These are phyloP conservation scores for Brachionus sp. DNA, from an alignment of 1,140 invertebrate species.

Conservation along the genomic window DNA sequence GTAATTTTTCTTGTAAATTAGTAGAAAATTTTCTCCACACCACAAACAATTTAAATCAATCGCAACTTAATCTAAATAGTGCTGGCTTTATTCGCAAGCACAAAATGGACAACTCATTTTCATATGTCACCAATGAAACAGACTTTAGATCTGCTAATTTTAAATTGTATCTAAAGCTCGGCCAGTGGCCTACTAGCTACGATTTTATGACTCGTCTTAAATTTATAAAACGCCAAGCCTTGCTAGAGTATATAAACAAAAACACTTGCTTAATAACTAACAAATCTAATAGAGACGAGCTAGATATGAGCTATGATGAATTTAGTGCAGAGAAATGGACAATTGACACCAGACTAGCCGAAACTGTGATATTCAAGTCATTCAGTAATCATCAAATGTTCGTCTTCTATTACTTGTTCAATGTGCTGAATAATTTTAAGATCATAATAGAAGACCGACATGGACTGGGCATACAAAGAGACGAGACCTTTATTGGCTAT, in stretches of 20 bases:
- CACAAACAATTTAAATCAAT: not conserved
- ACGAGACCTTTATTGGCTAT: not conserved
- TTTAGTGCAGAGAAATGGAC: not conserved
- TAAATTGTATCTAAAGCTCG: not conserved
- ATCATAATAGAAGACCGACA: not conserved
- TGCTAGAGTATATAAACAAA: not conserved
- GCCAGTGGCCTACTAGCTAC: not conserved
- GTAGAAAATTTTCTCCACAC: constrained; percentile 4
- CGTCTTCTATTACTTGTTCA: not conserved
- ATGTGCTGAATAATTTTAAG: not conserved
- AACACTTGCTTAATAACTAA: not conserved
- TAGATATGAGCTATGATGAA: not conserved
- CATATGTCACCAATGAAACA: not conserved
- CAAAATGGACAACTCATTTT: constrained; percentile 23
- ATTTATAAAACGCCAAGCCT: not conserved
- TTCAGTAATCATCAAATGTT: not conserved
- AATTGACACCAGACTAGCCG: constrained; percentile 27
- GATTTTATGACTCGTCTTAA: not conserved
- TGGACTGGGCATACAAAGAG: not conserved
- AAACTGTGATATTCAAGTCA: constrained; percentile 25
- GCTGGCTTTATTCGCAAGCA: constrained; percentile 31
- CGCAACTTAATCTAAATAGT: not conserved
- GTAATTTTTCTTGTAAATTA: constrained; percentile 39
- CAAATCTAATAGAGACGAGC: not conserved
- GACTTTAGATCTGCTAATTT: not conserved